These are phyloP conservation scores for Trochalopteron elliotii DNA, from an alignment of 2,113 vertebrate genomes.

Conservation along the genomic window DNA sequence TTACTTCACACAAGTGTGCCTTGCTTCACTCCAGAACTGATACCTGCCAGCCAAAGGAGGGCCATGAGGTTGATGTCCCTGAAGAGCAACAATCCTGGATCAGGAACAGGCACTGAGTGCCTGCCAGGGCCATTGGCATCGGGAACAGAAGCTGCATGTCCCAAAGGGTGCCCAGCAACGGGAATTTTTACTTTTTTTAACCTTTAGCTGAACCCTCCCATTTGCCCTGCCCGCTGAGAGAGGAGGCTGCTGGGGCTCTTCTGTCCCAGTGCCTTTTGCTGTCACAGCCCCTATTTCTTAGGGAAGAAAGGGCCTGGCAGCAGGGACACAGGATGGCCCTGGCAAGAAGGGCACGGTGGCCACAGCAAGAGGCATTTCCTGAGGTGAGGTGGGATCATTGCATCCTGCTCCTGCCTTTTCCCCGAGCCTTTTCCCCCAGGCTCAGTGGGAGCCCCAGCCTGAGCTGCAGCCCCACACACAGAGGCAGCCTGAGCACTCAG, in stretches of 20 bases:
- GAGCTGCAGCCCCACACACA: neutral
- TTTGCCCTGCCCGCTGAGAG: neutral
- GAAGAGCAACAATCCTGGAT: neutral
- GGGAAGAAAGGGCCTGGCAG: neutral
- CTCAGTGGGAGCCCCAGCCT: neutral
- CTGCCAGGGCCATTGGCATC: accelerated
- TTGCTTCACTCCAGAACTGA: neutral
- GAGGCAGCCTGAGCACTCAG: accelerated
- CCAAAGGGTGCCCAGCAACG: neutral
- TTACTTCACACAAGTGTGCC: neutral
- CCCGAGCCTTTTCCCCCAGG: accelerated
- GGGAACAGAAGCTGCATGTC: neutral
- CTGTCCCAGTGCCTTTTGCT: accelerated
- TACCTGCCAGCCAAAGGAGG: neutral
- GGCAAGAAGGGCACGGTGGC: accelerated
- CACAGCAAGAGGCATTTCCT: neutral
- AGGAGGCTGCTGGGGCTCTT: neutral
- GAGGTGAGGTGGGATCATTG: accelerated
- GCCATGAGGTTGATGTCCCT: accelerated
- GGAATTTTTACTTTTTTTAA: neutral
- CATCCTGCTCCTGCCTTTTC: neutral
- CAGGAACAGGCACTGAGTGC: accelerated
- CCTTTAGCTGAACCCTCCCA: neutral
- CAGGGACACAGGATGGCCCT: accelerated
- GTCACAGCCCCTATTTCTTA: neutral